A percentile compares a stretch with the other conserved stretches of the same genome.
These are phyloP conservation scores for Amphiura filiformis DNA, from an alignment of 35 echinoderm and acorn worm species.

Conservation along the genomic window DNA sequence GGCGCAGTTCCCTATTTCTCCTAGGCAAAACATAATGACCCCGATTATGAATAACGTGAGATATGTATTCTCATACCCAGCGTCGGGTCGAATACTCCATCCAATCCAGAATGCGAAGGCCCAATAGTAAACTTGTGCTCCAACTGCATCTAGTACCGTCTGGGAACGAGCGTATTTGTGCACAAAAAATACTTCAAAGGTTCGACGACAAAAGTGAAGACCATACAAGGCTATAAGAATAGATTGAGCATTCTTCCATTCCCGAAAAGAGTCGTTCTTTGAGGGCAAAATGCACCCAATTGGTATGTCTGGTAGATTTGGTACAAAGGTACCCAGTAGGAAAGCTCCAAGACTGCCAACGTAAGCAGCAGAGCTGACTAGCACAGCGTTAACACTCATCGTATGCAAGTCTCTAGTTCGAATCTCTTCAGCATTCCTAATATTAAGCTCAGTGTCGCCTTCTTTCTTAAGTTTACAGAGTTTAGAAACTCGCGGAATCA, in stretches of 20 bases:
- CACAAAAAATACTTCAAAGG: slow-evolving; percentile 39
- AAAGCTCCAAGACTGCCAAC: slow-evolving; percentile 18
- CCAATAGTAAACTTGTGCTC: slow-evolving; percentile 41
- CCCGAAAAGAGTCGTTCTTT: not conserved
- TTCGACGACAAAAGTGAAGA: slow-evolving; percentile 19
- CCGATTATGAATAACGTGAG: not conserved
- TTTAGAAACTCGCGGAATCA: not conserved
- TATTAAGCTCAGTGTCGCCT: not conserved
- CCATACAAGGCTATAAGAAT: slow-evolving; percentile 30
- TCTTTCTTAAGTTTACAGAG: not conserved
- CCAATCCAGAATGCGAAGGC: slow-evolving; percentile 35
- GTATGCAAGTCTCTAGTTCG: no score
- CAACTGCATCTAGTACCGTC: slow-evolving; percentile 12
- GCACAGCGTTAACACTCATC: slow-evolving; percentile 14
- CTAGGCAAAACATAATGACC: not conserved
- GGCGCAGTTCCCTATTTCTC: slow-evolving; percentile 39
- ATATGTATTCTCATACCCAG: slow-evolving; percentile 21
- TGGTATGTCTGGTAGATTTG: slow-evolving; percentile 9
- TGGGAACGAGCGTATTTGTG: slow-evolving; percentile 30
- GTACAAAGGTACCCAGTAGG: slow-evolving; percentile 12
- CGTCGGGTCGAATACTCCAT: slow-evolving; percentile 32
- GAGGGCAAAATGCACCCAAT: slow-evolving; percentile 21
- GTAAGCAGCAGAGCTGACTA: slow-evolving; percentile 17
- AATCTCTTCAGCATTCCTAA: not conserved
- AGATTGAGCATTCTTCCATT: not conserved